A percentile compares a stretch with the other conserved stretches of the same genome.
Conservation (phyloP, 2,797 vertebrate genomes). For the Propithecus perrieri region DNA sequence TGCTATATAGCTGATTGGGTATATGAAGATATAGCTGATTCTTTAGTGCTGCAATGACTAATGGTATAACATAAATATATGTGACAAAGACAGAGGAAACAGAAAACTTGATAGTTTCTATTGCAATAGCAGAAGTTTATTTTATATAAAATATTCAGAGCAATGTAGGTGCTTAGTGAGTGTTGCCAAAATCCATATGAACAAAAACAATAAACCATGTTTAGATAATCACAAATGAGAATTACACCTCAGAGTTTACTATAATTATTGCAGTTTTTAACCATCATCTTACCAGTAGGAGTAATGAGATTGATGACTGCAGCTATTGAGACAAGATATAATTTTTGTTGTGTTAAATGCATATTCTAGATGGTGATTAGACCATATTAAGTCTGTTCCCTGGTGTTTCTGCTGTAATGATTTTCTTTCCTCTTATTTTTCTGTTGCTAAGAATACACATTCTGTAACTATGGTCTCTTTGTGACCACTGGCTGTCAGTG, state of each 20-base stretch:
- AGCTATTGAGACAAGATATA: not conserved
- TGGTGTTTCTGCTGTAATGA: constrained; percentile 6
- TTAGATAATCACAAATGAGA: not conserved
- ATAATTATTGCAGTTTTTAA: not conserved
- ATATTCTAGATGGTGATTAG: constrained; percentile 12
- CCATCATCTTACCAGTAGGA: not conserved
- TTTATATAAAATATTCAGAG: constrained; percentile 25
- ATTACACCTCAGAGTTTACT: not conserved
- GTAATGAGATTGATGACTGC: not conserved
- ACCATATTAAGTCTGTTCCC: not conserved
- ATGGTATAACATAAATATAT: not conserved
- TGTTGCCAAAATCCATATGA: not conserved
- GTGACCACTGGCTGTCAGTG: constrained; percentile 38
- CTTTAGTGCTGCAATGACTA: not conserved
- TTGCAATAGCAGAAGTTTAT: not conserved
- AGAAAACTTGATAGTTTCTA: not conserved
- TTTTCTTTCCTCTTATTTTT: constrained; percentile 47
- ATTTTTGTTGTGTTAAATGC: constrained; percentile 1
- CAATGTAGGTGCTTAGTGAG: not conserved
- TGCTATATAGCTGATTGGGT: not conserved
- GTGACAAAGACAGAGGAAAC: not conserved
- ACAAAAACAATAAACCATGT: not conserved
- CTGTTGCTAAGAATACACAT: constrained; percentile 62
- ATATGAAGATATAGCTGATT: not conserved
- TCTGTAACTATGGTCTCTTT: constrained; percentile 43